A percentile compares a stretch with the other conserved stretches of the same genome.
phyloP scores from a whole-genome alignment of 2,888 invertebrate species.

The Pristionchus japonicus region DNA sequence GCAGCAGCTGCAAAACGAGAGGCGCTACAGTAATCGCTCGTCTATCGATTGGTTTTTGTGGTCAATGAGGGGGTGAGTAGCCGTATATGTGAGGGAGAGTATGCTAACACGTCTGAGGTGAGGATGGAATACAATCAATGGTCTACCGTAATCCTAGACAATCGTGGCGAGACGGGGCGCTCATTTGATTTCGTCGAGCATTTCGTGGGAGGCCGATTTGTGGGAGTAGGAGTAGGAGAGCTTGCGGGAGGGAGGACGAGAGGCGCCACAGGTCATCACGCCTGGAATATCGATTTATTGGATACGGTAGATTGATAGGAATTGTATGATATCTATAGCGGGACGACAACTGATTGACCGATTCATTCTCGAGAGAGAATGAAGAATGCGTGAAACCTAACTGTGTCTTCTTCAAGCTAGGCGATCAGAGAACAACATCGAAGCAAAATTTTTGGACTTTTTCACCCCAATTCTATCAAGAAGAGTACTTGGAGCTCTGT shows the following conservation, averaged over 20 bases:
- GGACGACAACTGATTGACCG: background rate
- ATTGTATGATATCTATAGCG: background rate
- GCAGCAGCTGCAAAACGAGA: background rate
- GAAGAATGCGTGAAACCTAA: background rate
- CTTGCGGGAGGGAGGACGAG: slow-evolving; percentile 61
- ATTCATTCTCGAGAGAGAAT: background rate
- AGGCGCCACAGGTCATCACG: slow-evolving; percentile 37
- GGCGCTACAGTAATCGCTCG: slow-evolving; percentile 19
- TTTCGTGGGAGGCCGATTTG: slow-evolving; percentile 50
- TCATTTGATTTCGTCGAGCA: slow-evolving; percentile 45
- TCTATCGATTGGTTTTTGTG: background rate
- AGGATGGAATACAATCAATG: background rate
- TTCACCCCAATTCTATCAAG: too few species aligned
- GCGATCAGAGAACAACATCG: too few species aligned
- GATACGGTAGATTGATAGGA: background rate
- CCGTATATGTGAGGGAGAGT: slow-evolving; percentile 38
- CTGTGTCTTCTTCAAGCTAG: too few species aligned
- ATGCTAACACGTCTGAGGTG: slow-evolving; percentile 28
- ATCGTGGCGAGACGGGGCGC: background rate
- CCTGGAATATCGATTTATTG: background rate
- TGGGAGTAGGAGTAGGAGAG: slow-evolving; percentile 60
- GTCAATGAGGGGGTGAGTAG: background rate
- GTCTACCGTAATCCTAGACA: slow-evolving; percentile 34
- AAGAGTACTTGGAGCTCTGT: background rate
- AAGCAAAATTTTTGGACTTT: too few species aligned